A percentile compares a stretch with the other conserved stretches of the same genome.
phyloP scores from a whole-genome alignment of 2,113 vertebrate species.

The Tachysurus fulvidraco region DNA sequence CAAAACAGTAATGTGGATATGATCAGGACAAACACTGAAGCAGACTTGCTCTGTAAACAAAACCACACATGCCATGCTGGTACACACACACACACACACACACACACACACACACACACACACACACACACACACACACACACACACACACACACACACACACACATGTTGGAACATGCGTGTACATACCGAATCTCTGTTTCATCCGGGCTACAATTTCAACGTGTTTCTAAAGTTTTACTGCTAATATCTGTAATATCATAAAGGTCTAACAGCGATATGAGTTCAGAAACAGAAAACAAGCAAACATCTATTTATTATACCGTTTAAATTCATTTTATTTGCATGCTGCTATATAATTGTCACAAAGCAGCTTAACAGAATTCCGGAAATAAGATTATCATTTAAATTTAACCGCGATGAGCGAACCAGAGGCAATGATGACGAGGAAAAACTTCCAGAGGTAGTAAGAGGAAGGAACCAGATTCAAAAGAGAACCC shows the following conservation, averaged over 20 bases:
- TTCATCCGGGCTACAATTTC: background rate
- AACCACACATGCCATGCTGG: constrained; percentile 21
- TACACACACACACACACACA: constrained; percentile 25
- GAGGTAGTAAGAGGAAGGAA: background rate
- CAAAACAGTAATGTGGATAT: constrained; percentile 32
- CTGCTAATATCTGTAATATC: background rate
- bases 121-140: constrained; percentile 7
- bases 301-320: background rate
- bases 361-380: background rate
- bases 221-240: background rate
- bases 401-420: background rate
- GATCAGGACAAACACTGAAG: constrained; percentile 14
- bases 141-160: no score
- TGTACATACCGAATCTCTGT: background rate
- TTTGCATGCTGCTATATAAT: background rate
- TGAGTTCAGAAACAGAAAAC: background rate
- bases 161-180: constrained; percentile 11
- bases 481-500: background rate
- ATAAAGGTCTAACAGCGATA: background rate
- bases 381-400: no score
- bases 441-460: background rate
- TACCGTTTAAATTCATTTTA: background rate
- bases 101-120: constrained; percentile 23
- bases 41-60: constrained; percentile 12
- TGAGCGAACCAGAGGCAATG: background rate